Conservation (phyloP, 2,888 invertebrate genomes). For the Calameuta filiformis region DNA sequence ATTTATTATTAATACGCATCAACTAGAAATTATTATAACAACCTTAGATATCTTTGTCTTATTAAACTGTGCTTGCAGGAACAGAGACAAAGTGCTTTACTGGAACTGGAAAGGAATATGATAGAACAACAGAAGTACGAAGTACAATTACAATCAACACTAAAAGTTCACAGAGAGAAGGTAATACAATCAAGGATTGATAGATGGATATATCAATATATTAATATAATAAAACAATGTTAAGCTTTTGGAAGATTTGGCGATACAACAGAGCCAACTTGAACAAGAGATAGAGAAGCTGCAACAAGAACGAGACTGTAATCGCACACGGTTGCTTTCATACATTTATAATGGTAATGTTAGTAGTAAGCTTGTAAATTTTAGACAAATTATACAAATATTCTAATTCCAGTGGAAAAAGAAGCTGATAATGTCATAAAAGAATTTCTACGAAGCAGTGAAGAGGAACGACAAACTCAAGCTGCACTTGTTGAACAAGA, state of each 20-base stretch:
- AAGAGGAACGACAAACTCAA: slow-evolving; percentile 73
- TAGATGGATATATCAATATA: neutral
- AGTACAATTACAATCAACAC: slow-evolving; percentile 72
- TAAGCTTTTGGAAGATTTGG: slow-evolving; percentile 69
- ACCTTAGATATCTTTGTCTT: neutral
- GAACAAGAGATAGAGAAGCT: slow-evolving; percentile 77
- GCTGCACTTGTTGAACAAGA: slow-evolving; percentile 73
- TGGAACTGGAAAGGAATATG: slow-evolving; percentile 74
- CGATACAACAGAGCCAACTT: slow-evolving; percentile 74
- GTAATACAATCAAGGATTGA: slow-evolving; percentile 55
- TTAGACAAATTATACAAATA: slow-evolving; percentile 9
- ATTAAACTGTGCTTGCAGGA: slow-evolving; percentile 62
- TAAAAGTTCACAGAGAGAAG: slow-evolving; percentile 74
- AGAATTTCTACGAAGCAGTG: slow-evolving; percentile 73
- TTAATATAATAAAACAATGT: slow-evolving; percentile 27
- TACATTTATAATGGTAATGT: slow-evolving; percentile 54
- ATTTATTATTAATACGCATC: neutral
- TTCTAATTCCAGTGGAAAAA: slow-evolving; percentile 70
- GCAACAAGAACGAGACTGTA: slow-evolving; percentile 74
- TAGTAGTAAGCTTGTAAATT: neutral
- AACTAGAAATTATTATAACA: neutral
- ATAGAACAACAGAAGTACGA: slow-evolving; percentile 75
- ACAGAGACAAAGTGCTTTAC: slow-evolving; percentile 68
- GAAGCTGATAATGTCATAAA: slow-evolving; percentile 75
- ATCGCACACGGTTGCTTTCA: slow-evolving; percentile 52